Percentiles rank a stretch among this genome's conserved stretches.
phyloP scores from a whole-genome alignment of 2,888 invertebrate genomes.

The Merodon equestris region DNA sequence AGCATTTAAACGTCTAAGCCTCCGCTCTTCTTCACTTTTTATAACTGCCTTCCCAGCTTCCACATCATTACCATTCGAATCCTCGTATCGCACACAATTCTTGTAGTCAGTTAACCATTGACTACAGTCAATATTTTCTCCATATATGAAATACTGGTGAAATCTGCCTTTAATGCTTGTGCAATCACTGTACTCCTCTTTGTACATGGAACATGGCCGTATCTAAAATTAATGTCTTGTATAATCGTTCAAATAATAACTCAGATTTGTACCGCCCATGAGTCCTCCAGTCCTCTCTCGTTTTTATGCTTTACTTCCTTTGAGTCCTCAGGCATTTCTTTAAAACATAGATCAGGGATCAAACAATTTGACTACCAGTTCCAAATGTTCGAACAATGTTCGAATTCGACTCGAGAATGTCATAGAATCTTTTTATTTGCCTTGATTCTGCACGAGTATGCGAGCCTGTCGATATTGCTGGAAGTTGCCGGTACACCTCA shows the following conservation, averaged over 20 bases:
- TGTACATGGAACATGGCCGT: conserved; percentile 87
- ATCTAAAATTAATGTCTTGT: conserved; percentile 81
- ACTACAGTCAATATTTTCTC: conserved; percentile 85
- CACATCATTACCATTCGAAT: conserved; percentile 80
- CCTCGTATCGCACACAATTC: conserved; percentile 86
- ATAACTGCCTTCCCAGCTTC: conserved; percentile 84
- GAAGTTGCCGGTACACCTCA: too few species aligned
- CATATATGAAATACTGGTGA: conserved; percentile 91
- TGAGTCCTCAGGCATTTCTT: too few species aligned
- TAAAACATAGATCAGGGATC: too few species aligned
- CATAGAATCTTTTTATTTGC: too few species aligned
- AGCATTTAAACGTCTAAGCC: conserved; percentile 82
- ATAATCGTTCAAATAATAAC: background rate
- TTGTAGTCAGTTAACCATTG: conserved; percentile 89
- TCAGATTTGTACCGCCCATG: conserved; percentile 73
- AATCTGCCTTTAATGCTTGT: conserved; percentile 86
- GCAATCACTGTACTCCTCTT: conserved; percentile 90
- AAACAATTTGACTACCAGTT: too few species aligned
- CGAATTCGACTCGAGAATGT: too few species aligned
- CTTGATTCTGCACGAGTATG: too few species aligned
- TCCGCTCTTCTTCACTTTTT: conserved; percentile 85
- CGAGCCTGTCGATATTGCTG: too few species aligned
- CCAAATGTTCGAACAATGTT: too few species aligned
- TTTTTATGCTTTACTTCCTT: background rate
- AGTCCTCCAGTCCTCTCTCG: conserved; percentile 69